These are phyloP conservation scores for Eristalis tenax DNA, from an alignment of 2,888 invertebrate species.

Conservation along the genomic window DNA sequence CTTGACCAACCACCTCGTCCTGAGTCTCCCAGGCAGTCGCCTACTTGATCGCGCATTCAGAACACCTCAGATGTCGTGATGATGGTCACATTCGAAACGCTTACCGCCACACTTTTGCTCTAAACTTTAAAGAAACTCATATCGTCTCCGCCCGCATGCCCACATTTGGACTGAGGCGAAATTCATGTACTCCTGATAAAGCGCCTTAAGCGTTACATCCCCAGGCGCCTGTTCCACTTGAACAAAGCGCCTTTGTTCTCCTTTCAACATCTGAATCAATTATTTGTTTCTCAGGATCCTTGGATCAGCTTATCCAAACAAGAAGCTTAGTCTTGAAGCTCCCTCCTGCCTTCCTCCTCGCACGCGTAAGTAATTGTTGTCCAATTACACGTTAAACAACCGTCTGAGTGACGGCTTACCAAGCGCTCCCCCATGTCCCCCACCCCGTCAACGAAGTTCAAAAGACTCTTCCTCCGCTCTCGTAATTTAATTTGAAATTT, in stretches of 20 bases:
- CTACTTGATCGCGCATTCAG: no score
- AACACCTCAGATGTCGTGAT: no score
- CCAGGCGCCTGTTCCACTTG: background rate
- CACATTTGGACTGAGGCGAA: no score
- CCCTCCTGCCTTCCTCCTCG: background rate
- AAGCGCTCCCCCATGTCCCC: background rate
- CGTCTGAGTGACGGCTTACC: background rate
- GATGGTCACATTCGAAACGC: no score
- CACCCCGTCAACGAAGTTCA: background rate
- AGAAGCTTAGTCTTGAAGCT: background rate
- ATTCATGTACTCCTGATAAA: no score
- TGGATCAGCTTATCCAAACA: background rate
- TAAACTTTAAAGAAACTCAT: no score
- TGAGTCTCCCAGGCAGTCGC: no score
- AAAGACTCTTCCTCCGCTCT: background rate
- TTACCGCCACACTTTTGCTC: no score
- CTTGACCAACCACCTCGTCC: no score
- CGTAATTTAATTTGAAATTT: background rate
- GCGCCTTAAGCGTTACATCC: no score
- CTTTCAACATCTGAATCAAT: background rate
- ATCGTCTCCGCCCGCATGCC: no score
- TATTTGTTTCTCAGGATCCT: background rate
- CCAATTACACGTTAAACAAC: background rate
- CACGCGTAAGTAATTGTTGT: background rate
- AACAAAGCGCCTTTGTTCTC: background rate